phyloP scores from a whole-genome alignment of 2,797 vertebrate species.

The Cercopithecus mitis region DNA sequence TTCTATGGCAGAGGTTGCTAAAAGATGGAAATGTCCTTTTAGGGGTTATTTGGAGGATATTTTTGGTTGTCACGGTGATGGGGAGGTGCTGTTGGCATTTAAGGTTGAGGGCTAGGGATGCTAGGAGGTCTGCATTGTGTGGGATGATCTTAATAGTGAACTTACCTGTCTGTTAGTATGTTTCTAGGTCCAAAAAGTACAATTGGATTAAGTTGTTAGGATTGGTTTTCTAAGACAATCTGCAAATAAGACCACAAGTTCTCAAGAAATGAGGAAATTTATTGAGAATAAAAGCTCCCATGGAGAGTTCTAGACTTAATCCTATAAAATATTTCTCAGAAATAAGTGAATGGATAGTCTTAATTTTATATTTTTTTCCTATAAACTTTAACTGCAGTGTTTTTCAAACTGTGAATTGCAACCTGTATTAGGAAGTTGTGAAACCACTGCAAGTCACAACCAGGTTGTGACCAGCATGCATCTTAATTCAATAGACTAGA shows the following conservation, averaged over 20 bases:
- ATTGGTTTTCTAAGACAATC: not conserved
- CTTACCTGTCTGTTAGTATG: not conserved
- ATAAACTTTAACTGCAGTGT: not conserved
- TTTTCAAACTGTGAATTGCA: not conserved
- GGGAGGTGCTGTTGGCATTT: not conserved
- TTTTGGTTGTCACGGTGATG: not conserved
- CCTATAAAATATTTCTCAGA: not conserved
- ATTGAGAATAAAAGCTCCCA: not conserved
- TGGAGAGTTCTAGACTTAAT: not conserved
- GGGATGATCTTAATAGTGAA: too few species aligned
- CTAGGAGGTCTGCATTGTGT: not conserved
- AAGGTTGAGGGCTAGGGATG: not conserved
- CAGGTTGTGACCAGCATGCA: not conserved
- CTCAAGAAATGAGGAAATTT: not conserved
- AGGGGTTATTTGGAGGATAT: not conserved
- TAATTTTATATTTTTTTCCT: not conserved
- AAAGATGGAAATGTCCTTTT: rapidly evolving
- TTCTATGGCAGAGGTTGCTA: not conserved
- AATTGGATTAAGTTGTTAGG: not conserved
- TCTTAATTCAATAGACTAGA: not conserved
- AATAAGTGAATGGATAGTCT: not conserved
- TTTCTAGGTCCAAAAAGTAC: not conserved
- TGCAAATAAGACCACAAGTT: not conserved
- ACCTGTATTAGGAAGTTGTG: not conserved
- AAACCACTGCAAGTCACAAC: not conserved